Percentiles rank a stretch among this genome's conserved stretches.
Conservation (phyloP, 2,888 invertebrate species). For the Lissonota sp. region DNA sequence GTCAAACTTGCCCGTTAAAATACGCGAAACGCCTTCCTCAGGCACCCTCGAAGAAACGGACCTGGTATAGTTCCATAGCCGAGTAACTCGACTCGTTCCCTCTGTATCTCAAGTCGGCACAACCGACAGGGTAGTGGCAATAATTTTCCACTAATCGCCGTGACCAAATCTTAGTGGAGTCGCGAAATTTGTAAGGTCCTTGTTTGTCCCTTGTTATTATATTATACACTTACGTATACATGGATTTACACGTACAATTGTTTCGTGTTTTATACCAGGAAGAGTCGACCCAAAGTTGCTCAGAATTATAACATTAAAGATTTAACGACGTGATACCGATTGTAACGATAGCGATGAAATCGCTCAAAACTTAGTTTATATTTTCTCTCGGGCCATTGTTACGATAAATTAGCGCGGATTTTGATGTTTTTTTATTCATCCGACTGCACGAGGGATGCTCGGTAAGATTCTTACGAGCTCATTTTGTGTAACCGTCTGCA, state of each 20-base stretch:
- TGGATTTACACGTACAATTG: constrained; percentile 40
- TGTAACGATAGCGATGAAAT: constrained; percentile 29
- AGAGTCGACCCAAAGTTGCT: constrained; percentile 38
- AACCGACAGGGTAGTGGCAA: constrained; percentile 70
- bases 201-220: constrained; percentile 52
- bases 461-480: constrained; percentile 23
- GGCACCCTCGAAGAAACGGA: constrained; percentile 61
- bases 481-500: constrained; percentile 24
- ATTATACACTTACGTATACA: constrained; percentile 37
- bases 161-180: constrained; percentile 67
- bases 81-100: constrained; percentile 44
- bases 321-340: constrained; percentile 46
- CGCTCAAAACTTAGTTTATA: background rate
- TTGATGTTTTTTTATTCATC: constrained; percentile 6
- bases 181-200: constrained; percentile 65
- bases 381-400: background rate
- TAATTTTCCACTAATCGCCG: constrained; percentile 78
- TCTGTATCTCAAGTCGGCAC: constrained; percentile 51
- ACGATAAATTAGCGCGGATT: background rate
- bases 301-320: constrained; percentile 30
- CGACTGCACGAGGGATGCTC: background rate
- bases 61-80: constrained; percentile 48
- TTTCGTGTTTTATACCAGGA: constrained; percentile 53
- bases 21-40: constrained; percentile 75
- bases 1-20: constrained; percentile 81